Percentiles rank a stretch among this genome's conserved stretches.
Evolutionary conservation across 2,888 invertebrate species (phyloP).

Genomic region (Clepsis dumicolana): DNA sequence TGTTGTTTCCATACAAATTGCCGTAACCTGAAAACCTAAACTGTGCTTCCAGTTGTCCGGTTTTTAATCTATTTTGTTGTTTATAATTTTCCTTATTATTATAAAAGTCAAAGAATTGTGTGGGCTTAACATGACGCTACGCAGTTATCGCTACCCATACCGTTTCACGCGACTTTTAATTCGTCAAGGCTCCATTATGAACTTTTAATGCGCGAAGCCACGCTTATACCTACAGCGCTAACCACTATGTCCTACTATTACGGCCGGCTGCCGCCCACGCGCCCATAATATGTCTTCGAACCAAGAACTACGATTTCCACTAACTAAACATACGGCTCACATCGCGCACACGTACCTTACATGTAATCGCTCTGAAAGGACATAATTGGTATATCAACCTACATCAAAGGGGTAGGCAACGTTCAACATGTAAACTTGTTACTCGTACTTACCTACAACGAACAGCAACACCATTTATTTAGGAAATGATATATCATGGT

Average conservation of each 20-base stretch:
- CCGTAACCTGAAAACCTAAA: too few species aligned
- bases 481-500: not conserved
- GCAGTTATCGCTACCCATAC: too few species aligned
- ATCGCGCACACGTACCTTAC: conserved; percentile 10
- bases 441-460: not conserved
- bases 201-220: not conserved
- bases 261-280: conserved; percentile 25
- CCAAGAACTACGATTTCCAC: conserved; percentile 21
- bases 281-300: conserved; percentile 29
- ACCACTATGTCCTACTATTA: conserved; percentile 3
- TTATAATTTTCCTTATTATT: too few species aligned
- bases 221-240: not conserved
- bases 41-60: too few species aligned
- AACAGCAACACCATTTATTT: not conserved
- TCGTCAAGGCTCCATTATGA: conserved; percentile 3
- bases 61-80: too few species aligned
- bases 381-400: conserved; percentile 58
- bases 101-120: too few species aligned
- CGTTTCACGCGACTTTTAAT: too few species aligned
- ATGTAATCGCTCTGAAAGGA: not conserved
- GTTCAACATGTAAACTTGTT: conserved; percentile 5
- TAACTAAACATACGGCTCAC: conserved; percentile 29
- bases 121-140: too few species aligned
- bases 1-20: too few species aligned
- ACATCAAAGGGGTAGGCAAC: conserved; percentile 57